phyloP scores from a whole-genome alignment of 2,888 invertebrate genomes.

The Herminia tarsipennalis region DNA sequence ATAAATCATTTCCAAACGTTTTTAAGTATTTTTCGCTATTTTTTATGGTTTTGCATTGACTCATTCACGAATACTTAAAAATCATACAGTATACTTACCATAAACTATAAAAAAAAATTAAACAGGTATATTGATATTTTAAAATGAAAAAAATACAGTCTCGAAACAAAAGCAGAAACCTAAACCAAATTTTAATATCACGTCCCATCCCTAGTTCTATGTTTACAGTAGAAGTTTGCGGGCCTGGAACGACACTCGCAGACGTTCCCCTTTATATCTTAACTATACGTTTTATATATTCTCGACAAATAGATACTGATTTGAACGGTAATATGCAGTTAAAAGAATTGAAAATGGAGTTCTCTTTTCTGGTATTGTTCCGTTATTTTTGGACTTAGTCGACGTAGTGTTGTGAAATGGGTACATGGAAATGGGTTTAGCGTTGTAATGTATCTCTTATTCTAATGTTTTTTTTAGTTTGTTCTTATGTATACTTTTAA shows the following conservation, averaged over 20 bases:
- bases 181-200: no score
- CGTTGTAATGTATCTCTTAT: not conserved
- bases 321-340: slow-evolving; percentile 33
- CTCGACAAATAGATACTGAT: slow-evolving; percentile 37
- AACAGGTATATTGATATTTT: no score
- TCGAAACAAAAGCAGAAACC: no score
- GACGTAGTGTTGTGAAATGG: not conserved
- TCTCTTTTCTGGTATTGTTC: not conserved
- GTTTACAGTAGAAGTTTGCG: slow-evolving; percentile 46
- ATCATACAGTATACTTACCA: no score
- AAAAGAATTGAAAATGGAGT: slow-evolving; percentile 27
- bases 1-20: no score
- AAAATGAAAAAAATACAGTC: no score
- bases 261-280: slow-evolving; percentile 41
- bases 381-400: not conserved
- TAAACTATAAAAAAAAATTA: no score
- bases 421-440: not conserved
- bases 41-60: no score
- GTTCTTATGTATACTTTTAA: no score
- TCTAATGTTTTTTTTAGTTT: no score
- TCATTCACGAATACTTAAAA: no score
- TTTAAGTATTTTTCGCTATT: no score
- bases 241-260: slow-evolving; percentile 42
- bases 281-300: slow-evolving; percentile 35
- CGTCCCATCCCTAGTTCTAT: slow-evolving; percentile 36